phyloP scores from a whole-genome alignment of 2,888 invertebrate genomes.

The Pardosa pseudoannulata region DNA sequence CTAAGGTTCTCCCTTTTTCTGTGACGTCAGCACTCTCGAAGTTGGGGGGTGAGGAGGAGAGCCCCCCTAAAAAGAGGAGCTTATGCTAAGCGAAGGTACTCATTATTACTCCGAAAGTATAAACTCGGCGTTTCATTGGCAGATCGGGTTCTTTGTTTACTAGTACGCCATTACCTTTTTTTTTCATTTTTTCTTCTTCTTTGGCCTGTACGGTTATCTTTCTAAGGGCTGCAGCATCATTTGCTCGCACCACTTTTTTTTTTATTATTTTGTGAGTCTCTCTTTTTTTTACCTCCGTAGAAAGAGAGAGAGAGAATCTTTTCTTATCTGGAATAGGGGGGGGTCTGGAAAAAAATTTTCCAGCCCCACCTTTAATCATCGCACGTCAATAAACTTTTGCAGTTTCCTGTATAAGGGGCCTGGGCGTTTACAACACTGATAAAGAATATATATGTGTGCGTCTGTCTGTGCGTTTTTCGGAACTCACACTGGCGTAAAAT shows the following conservation, averaged over 20 bases:
- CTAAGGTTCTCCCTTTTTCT: slow-evolving; percentile 60
- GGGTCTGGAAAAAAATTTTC: slow-evolving; percentile 32
- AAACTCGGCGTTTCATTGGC: slow-evolving; percentile 69
- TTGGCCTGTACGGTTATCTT: slow-evolving; percentile 58
- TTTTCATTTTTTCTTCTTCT: no score
- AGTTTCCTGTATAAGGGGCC: slow-evolving; percentile 55
- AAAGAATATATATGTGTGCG: slow-evolving; percentile 37
- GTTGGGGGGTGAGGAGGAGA: slow-evolving; percentile 13
- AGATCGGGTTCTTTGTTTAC: slow-evolving; percentile 69
- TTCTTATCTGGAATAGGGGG: slow-evolving; percentile 47
- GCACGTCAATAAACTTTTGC: slow-evolving; percentile 63
- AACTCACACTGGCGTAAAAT: slow-evolving; percentile 57
- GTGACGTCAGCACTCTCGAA: slow-evolving; percentile 43
- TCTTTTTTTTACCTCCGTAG: slow-evolving; percentile 11
- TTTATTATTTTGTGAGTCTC: no score
- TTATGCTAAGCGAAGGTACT: slow-evolving; percentile 67
- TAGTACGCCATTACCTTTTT: slow-evolving; percentile 62
- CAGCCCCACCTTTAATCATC: slow-evolving; percentile 64
- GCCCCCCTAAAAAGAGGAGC: slow-evolving; percentile 56
- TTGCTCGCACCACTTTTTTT: slow-evolving; percentile 48
- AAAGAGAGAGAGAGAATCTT: slow-evolving; percentile 37
- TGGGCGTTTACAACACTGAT: slow-evolving; percentile 57
- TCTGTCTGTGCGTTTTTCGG: slow-evolving; percentile 39
- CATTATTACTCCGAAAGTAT: slow-evolving; percentile 68
- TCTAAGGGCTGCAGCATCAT: slow-evolving; percentile 59